Percentiles rank a stretch among this genome's conserved stretches.
These are phyloP conservation scores for Halictus ligatus DNA, from an alignment of 2,888 invertebrate genomes.

Conservation along the genomic window DNA sequence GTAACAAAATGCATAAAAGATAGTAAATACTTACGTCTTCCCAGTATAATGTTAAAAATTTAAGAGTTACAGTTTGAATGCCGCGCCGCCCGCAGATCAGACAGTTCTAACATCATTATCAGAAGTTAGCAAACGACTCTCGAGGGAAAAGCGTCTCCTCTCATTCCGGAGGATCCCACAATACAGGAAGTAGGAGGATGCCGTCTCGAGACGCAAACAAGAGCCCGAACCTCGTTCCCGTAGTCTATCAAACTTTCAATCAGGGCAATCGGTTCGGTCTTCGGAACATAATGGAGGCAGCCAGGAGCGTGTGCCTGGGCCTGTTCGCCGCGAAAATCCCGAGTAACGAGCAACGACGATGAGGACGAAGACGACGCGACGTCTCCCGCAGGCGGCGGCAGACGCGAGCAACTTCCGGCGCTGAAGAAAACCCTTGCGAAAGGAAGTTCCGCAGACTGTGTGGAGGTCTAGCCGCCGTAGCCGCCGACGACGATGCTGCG, in stretches of 20 bases:
- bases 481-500: too few relatives aligned
- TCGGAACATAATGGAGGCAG: slow-evolving; percentile 8
- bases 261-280: neutral
- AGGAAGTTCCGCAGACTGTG: slow-evolving; percentile 25
- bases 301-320: neutral
- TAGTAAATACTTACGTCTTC: too few relatives aligned
- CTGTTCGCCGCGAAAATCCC: slow-evolving; percentile 8
- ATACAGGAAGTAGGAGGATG: neutral
- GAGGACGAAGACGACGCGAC: slow-evolving; percentile 20
- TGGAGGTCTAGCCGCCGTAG: slow-evolving; percentile 11
- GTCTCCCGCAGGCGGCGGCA: slow-evolving; percentile 10
- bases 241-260: slow-evolving; percentile 2
- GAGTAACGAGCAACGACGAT: slow-evolving; percentile 23
- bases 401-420: neutral
- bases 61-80: neutral
- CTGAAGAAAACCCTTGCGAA: slow-evolving; percentile 21
- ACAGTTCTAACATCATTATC: too few relatives aligned
- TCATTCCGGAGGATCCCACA: neutral
- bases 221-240: neutral
- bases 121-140: neutral
- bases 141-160: neutral
- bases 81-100: too few relatives aligned
- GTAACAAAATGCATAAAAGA: too few relatives aligned
- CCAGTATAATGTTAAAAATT: too few relatives aligned
- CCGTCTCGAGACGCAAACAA: slow-evolving; percentile 1